Evolutionary conservation across 2,113 vertebrate species (phyloP).

Genomic region (Phrynocephalus versicolor): DNA sequence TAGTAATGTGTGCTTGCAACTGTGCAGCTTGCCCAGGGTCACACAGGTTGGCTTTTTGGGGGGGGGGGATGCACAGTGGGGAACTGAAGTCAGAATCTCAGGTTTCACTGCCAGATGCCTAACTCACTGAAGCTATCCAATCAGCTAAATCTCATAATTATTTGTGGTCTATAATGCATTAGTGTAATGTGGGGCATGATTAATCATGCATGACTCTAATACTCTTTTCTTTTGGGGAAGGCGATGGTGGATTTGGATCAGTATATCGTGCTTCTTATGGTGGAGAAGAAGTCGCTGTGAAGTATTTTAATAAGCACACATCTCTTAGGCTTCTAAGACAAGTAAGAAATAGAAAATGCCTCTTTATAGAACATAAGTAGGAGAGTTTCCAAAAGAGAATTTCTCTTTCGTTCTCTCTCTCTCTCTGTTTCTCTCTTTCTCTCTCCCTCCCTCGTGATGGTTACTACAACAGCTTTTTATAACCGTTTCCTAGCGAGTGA

Average conservation of each 20-base stretch:
- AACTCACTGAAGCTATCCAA: not conserved
- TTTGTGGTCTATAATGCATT: not conserved
- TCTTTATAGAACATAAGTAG: not conserved
- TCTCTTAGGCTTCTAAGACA: constrained; percentile 93
- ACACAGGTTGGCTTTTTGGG: too few species aligned
- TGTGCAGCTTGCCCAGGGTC: too few species aligned
- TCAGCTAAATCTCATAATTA: too few species aligned
- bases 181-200: not conserved
- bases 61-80: too few species aligned
- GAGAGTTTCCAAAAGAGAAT: constrained; percentile 2
- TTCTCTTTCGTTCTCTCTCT: not conserved
- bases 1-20: too few species aligned
- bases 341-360: constrained; percentile 72
- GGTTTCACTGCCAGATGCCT: not conserved
- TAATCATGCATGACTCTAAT: constrained; percentile 11
- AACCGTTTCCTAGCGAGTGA: too few species aligned
- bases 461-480: too few species aligned
- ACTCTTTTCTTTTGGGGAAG: constrained; percentile 67
- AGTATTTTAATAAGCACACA: constrained; percentile 96
- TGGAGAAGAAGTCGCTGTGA: constrained; percentile 93
- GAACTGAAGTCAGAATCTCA: not conserved
- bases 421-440: not conserved
- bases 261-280: constrained; percentile 91
- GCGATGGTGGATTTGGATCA: constrained; percentile 95
- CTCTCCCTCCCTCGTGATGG: too few species aligned